Conservation (phyloP, 30 jellyfish, hydroid and myxozoan genomes). For the Rhopilema esculentum region DNA sequence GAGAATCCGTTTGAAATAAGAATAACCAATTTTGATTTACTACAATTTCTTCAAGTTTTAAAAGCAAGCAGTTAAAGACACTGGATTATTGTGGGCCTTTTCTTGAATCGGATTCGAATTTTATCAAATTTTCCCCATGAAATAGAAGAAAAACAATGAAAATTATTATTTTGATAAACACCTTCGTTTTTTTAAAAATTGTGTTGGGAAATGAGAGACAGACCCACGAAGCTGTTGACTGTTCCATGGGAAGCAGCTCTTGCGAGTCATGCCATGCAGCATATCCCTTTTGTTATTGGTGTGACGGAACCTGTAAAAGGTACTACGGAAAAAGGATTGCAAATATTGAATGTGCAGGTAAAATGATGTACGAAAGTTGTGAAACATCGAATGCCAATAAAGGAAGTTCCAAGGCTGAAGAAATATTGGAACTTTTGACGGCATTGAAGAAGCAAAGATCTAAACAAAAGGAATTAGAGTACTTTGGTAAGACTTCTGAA, state of each 20-base stretch:
- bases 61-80: too few species aligned
- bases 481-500: not conserved
- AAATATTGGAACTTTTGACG: conserved; percentile 36
- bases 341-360: conserved; percentile 42
- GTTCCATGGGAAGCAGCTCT: conserved; percentile 65
- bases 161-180: not conserved
- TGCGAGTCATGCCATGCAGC: conserved; percentile 75
- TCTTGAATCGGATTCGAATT: too few species aligned
- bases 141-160: not conserved
- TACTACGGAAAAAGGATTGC: conserved; percentile 63
- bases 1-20: not conserved
- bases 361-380: conserved; percentile 46
- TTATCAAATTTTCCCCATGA: too few species aligned
- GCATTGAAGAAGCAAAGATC: conserved; percentile 29
- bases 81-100: too few species aligned
- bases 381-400: not conserved
- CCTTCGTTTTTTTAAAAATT: not conserved
- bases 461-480: not conserved
- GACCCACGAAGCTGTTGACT: conserved; percentile 56
- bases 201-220: not conserved
- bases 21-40: too few species aligned
- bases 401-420: conserved; percentile 7
- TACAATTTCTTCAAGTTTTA: too few species aligned
- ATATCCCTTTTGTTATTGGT: conserved; percentile 75
- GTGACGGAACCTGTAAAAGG: conserved; percentile 59